Percentiles rank a stretch among this genome's conserved stretches.
phyloP scores from a whole-genome alignment of 2,888 invertebrate species.

The Clanis bilineata region DNA sequence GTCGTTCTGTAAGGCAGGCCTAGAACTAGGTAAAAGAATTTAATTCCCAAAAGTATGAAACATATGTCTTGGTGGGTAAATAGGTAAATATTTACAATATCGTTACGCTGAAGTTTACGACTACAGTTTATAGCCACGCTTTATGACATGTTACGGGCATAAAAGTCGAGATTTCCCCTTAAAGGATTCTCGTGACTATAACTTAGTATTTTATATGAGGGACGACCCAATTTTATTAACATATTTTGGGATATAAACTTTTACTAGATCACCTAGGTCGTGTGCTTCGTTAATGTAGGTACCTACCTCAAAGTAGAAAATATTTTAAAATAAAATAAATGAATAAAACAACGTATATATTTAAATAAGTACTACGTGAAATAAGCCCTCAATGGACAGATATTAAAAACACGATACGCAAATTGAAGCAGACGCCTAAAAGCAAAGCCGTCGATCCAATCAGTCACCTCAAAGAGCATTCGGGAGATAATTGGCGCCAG shows the following conservation, averaged over 20 bases:
- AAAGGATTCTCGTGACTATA: conserved; percentile 69
- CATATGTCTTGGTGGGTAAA: neutral
- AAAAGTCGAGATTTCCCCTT: conserved; percentile 75
- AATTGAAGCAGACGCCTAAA: conserved; percentile 34
- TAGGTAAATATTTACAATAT: conserved; percentile 73
- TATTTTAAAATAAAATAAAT: too few species aligned
- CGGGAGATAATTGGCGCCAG: conserved; percentile 63
- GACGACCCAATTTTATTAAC: conserved; percentile 3
- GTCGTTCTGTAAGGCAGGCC: too few species aligned
- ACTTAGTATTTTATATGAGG: conserved; percentile 50
- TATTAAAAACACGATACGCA: neutral
- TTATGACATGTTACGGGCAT: conserved; percentile 76
- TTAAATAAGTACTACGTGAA: conserved; percentile 16
- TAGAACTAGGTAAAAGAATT: neutral
- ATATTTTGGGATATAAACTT: conserved; percentile 23
- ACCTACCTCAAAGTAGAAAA: neutral
- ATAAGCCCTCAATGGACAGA: conserved; percentile 1
- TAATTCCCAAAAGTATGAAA: neutral
- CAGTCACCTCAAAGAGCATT: conserved; percentile 68
- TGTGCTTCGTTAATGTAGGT: neutral
- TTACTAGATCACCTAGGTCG: neutral
- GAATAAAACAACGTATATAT: neutral
- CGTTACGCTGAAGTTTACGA: conserved; percentile 69
- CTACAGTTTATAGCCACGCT: conserved; percentile 59
- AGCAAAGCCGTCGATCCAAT: conserved; percentile 60